These are phyloP conservation scores for Ophthalmolycus amberensis DNA, from an alignment of 2,113 vertebrate species.

Conservation along the genomic window DNA sequence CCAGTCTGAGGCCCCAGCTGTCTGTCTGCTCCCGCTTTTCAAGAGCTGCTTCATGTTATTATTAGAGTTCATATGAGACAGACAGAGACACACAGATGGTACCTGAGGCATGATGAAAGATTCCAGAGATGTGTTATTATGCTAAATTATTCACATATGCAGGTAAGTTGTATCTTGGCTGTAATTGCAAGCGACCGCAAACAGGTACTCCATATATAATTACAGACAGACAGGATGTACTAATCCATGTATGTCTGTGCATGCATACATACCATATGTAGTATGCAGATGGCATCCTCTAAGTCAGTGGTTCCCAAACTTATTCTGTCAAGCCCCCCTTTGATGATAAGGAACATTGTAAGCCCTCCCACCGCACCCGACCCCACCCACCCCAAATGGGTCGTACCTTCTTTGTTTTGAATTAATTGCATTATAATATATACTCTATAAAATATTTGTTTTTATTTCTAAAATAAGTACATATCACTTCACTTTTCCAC, in stretches of 20 bases:
- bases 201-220: slow-evolving; percentile 38
- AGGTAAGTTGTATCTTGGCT: slow-evolving; percentile 40
- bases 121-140: slow-evolving; percentile 46
- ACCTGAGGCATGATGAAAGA: slow-evolving; percentile 66
- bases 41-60: slow-evolving; percentile 41
- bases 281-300: background rate
- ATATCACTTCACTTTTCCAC: too few relatives aligned
- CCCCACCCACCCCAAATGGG: too few relatives aligned
- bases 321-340: too few relatives aligned
- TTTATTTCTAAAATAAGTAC: too few relatives aligned
- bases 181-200: slow-evolving; percentile 31
- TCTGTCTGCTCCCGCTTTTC: slow-evolving; percentile 12
- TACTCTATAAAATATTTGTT: too few relatives aligned
- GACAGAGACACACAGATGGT: slow-evolving; percentile 47
- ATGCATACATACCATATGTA: slow-evolving; percentile 4
- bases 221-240: background rate
- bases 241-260: background rate
- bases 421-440: too few relatives aligned
- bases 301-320: too few relatives aligned
- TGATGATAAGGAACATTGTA: too few relatives aligned
- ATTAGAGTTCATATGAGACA: slow-evolving; percentile 41
- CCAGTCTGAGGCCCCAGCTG: slow-evolving; percentile 36
- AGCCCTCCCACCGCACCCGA: too few relatives aligned
- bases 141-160: slow-evolving; percentile 65
- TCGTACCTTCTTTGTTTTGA: too few relatives aligned